Evolutionary conservation across 1,140 invertebrate species (phyloP).

Genomic region (Pectinophora gossypiella): DNA sequence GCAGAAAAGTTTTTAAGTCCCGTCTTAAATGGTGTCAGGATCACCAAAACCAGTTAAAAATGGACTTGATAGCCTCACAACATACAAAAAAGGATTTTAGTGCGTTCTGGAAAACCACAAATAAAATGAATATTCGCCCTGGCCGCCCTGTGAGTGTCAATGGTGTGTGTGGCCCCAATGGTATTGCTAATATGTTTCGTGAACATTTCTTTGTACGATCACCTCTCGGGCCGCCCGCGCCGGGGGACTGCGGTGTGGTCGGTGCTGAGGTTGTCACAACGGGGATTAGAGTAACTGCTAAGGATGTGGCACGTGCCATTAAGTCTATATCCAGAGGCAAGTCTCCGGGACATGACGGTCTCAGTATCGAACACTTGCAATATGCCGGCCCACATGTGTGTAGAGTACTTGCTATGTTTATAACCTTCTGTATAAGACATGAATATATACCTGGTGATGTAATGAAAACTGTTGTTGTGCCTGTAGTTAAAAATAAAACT

Average conservation of each 20-base stretch:
- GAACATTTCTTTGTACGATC: conserved; percentile 2
- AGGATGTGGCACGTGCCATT: not conserved
- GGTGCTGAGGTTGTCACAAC: not conserved
- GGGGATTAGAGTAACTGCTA: not conserved
- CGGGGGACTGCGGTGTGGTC: not conserved
- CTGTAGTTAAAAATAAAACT: conserved; percentile 1
- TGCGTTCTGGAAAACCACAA: no score
- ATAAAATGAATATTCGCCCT: not conserved
- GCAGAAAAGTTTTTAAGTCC: conserved; percentile 5
- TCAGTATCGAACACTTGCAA: no score
- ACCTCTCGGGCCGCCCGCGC: not conserved
- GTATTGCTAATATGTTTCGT: conserved; percentile 1
- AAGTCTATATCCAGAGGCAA: not conserved
- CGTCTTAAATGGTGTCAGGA: conserved; percentile 8
- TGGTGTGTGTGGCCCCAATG: not conserved
- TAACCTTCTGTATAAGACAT: not conserved
- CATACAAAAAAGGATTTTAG: conserved; percentile 2
- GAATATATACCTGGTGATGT: not conserved
- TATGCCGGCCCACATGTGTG: not conserved
- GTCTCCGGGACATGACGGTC: no score
- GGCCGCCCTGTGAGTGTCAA: not conserved
- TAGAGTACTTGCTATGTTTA: not conserved
- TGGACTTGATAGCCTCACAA: not conserved
- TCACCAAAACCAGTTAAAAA: conserved; percentile 3
- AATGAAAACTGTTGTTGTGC: not conserved